Conservation (phyloP, 1,140 invertebrate genomes). For the Drosophila ohnishii region DNA sequence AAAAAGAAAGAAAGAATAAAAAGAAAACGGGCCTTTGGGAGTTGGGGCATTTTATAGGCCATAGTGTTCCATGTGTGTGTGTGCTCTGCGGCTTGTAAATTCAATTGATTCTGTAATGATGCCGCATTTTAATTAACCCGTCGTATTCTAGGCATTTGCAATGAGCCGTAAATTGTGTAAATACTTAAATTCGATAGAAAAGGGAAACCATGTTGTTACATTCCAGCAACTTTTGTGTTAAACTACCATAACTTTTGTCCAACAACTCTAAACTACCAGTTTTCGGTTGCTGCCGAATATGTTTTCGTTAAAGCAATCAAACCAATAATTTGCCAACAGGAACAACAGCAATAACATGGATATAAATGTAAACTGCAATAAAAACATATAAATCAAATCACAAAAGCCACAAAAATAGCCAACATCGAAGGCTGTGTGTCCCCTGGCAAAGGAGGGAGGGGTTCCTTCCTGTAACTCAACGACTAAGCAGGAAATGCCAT, state of each 20-base stretch:
- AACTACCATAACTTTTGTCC: background rate
- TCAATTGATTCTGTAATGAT: slow-evolving; percentile 39
- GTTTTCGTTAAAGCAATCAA: slow-evolving; percentile 28
- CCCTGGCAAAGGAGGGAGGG: slow-evolving; percentile 4
- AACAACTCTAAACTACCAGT: background rate
- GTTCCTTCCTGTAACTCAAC: slow-evolving; percentile 45
- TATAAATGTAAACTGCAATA: slow-evolving; percentile 60
- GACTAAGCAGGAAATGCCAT: slow-evolving; percentile 75
- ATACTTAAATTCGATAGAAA: slow-evolving; percentile 2
- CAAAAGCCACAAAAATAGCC: slow-evolving; percentile 57
- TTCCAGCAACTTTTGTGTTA: background rate
- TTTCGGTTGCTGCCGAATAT: background rate
- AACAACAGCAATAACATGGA: slow-evolving; percentile 37
- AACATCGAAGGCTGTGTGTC: slow-evolving; percentile 3
- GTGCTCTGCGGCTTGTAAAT: slow-evolving; percentile 27
- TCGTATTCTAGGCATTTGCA: background rate
- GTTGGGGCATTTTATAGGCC: background rate
- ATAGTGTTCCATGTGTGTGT: slow-evolving; percentile 4
- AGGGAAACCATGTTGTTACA: background rate
- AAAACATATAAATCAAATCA: slow-evolving; percentile 66
- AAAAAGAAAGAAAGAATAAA: slow-evolving; percentile 46
- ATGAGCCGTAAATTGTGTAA: slow-evolving; percentile 12
- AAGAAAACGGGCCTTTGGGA: slow-evolving; percentile 37
- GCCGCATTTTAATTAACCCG: slow-evolving; percentile 37
- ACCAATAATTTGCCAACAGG: slow-evolving; percentile 58